Percentiles rank a stretch among this genome's conserved stretches.
phyloP scores from a whole-genome alignment of 1,140 invertebrate species.

The Sipha flava region DNA sequence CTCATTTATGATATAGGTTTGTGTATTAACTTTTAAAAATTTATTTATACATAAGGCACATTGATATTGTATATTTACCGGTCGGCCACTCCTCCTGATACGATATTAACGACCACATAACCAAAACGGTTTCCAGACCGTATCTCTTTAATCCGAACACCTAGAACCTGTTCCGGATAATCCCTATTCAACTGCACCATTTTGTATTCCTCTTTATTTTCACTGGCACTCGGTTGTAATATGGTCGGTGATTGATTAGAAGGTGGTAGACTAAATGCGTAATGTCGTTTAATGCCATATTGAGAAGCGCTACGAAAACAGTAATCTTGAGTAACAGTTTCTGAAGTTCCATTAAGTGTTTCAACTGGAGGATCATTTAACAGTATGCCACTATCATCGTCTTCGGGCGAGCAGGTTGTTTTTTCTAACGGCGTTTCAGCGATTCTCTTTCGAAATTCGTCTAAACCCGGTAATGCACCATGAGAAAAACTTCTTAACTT shows the following conservation, averaged over 20 bases:
- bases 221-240: constrained; percentile 27
- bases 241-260: constrained; percentile 26
- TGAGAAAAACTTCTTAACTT: constrained; percentile 66
- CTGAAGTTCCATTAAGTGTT: neutral
- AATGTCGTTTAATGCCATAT: constrained; percentile 10
- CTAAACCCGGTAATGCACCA: constrained; percentile 60
- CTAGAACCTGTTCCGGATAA: constrained; percentile 60
- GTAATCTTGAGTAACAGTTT: neutral
- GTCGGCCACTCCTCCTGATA: constrained; percentile 65
- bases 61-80: constrained; percentile 59
- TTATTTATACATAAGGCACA: too few species aligned
- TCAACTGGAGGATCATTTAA: constrained; percentile 42
- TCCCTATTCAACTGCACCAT: constrained; percentile 60
- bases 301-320: constrained; percentile 31
- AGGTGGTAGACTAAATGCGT: neutral
- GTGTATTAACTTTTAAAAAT: too few species aligned
- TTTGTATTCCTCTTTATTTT: constrained; percentile 43
- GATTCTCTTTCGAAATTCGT: constrained; percentile 52
- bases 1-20: too few species aligned
- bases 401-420: constrained; percentile 44
- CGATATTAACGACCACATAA: constrained; percentile 74
- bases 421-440: neutral
- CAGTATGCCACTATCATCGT: constrained; percentile 66
- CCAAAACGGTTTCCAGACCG: constrained; percentile 57
- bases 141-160: constrained; percentile 75